Conservation (phyloP, 2,113 vertebrate genomes). For the Micromys minutus region DNA sequence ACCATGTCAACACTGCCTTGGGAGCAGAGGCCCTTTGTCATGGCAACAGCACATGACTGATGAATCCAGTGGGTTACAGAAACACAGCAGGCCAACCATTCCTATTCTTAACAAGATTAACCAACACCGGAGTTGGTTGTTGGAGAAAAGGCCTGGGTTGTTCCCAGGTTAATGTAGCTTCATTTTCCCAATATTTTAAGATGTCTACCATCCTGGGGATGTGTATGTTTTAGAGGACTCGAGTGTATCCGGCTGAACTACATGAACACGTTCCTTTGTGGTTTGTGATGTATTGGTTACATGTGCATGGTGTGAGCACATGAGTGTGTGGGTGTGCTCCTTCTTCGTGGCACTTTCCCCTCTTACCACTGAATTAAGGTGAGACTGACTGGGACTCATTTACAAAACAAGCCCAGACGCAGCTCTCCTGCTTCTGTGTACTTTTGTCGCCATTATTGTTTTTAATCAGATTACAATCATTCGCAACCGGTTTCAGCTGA, state of each 20-base stretch:
- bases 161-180: not conserved
- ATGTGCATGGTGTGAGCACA: not conserved
- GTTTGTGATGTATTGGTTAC: not conserved
- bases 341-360: not conserved
- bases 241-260: not conserved
- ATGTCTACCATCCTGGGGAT: not conserved
- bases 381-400: not conserved
- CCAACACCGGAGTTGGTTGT: constrained; percentile 5
- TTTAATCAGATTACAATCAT: not conserved
- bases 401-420: not conserved
- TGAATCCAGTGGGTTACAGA: not conserved
- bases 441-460: not conserved
- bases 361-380: constrained; percentile 37
- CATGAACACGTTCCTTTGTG: not conserved
- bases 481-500: not conserved
- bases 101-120: not conserved
- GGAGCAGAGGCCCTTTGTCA: not conserved
- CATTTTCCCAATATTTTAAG: constrained; percentile 27
- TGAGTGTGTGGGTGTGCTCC: not conserved
- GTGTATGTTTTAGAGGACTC: not conserved
- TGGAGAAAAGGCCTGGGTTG: constrained; percentile 8
- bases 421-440: constrained; percentile 10
- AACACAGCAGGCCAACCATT: not conserved
- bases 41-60: not conserved
- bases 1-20: not conserved